phyloP scores from a whole-genome alignment of 64 coral and sea anemone species.

The Montipora foliosa region DNA sequence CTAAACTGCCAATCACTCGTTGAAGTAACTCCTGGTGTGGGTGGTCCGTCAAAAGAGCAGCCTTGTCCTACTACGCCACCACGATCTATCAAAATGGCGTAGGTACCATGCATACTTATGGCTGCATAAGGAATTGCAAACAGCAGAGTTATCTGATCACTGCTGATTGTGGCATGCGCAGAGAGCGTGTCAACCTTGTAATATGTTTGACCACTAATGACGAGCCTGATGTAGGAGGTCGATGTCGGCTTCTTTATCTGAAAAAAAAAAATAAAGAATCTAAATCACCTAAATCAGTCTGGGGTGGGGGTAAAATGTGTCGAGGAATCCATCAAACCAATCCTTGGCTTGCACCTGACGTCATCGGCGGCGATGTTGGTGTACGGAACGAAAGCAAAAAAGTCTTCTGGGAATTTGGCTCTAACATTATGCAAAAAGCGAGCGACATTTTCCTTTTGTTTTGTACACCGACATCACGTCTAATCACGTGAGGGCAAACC shows the following conservation, averaged over 20 bases:
- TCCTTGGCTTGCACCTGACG: too few relatives aligned
- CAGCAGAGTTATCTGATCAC: not conserved
- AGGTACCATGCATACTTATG: conserved; percentile 19
- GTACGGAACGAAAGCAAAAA: too few relatives aligned
- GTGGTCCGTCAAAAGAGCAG: conserved; percentile 10
- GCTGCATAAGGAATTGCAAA: not conserved
- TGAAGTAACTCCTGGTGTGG: not conserved
- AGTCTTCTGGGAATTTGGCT: too few relatives aligned
- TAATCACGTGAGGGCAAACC: too few relatives aligned
- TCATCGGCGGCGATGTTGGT: too few relatives aligned
- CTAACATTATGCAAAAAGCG: too few relatives aligned
- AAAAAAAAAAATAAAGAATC: not conserved
- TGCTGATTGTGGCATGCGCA: not conserved
- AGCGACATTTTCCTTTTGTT: too few relatives aligned
- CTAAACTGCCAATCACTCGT: not conserved
- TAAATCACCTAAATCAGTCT: too few relatives aligned
- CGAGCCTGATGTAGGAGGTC: conserved; percentile 17
- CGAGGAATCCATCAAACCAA: too few relatives aligned
- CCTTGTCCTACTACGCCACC: conserved; percentile 32
- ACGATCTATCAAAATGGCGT: conserved; percentile 21
- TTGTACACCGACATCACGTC: too few relatives aligned
- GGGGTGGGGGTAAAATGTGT: too few relatives aligned
- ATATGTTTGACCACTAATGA: not conserved
- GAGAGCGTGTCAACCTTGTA: conserved; percentile 24
- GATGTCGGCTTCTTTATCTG: conserved; percentile 4